Conservation (phyloP, 2,888 invertebrate species). For the Xestoiulus laeticollis region DNA sequence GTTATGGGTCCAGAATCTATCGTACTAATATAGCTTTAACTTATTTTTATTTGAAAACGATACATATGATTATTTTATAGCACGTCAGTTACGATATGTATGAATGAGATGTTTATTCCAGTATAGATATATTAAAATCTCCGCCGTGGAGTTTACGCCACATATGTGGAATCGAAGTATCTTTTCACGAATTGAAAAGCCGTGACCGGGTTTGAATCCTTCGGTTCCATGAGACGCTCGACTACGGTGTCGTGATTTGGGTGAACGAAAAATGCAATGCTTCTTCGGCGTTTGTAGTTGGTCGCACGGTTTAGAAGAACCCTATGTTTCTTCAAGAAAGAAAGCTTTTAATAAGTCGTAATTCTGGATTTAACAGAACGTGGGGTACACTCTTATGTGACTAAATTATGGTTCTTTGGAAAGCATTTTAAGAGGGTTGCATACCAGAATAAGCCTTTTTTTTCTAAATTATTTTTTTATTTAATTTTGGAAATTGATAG, state of each 20-base stretch:
- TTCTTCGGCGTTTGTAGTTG: conserved; percentile 75
- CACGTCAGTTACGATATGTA: neutral
- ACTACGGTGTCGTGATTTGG: conserved; percentile 76
- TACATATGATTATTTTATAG: neutral
- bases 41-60: neutral
- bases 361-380: too few relatives aligned
- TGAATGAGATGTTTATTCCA: neutral
- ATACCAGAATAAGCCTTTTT: too few relatives aligned
- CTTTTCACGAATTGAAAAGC: conserved; percentile 36
- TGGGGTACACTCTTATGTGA: too few relatives aligned
- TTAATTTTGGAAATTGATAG: too few relatives aligned
- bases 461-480: too few relatives aligned
- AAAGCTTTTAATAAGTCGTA: neutral
- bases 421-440: too few relatives aligned
- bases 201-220: neutral
- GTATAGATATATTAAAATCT: neutral
- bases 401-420: too few relatives aligned
- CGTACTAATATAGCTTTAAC: neutral
- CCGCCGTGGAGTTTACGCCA: neutral
- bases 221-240: conserved; percentile 65
- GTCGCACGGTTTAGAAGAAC: conserved; percentile 74
- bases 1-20: neutral
- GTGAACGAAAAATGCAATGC: conserved; percentile 80
- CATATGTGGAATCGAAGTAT: conserved; percentile 18
- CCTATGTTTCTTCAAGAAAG: conserved; percentile 68